These are phyloP conservation scores for Furcifer pardalis DNA, from an alignment of 2,797 vertebrate species.

Conservation along the genomic window DNA sequence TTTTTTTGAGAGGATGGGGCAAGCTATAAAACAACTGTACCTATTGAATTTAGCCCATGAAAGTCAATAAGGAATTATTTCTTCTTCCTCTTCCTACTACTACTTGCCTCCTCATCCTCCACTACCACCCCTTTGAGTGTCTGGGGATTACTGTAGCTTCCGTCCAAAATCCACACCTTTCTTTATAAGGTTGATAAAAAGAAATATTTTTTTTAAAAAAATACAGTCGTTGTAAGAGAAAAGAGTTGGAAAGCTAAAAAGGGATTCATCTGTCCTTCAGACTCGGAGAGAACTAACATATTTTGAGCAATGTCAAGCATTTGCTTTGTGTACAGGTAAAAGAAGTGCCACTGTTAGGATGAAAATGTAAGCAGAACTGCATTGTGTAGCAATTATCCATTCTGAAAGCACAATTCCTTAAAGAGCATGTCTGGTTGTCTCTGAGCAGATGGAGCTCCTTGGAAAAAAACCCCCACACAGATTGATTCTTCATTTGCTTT, in stretches of 20 bases:
- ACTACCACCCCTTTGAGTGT: too few species aligned
- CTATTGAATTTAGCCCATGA: too few species aligned
- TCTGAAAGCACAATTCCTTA: background rate
- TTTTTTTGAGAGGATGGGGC: too few species aligned
- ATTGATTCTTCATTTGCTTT: background rate
- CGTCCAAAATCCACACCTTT: too few species aligned
- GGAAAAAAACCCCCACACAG: background rate
- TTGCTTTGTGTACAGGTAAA: background rate
- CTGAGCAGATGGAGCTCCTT: background rate
- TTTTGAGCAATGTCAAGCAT: conserved; percentile 7
- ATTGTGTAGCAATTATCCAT: conserved; percentile 17
- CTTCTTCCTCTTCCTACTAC: too few species aligned
- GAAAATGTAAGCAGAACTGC: background rate
- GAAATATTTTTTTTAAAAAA: too few species aligned
- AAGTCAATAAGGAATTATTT: too few species aligned
- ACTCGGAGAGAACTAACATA: background rate
- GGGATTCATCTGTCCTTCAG: background rate
- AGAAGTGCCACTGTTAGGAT: background rate
- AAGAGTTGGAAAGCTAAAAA: background rate
- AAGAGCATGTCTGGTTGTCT: conserved; percentile 17
- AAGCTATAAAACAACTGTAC: too few species aligned
- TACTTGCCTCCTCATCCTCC: too few species aligned
- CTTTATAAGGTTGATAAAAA: too few species aligned
- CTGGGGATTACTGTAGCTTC: too few species aligned
- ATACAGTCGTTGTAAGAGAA: too few species aligned